These are phyloP conservation scores for Emys orbicularis DNA, from an alignment of 2,797 vertebrate genomes.

Conservation along the genomic window DNA sequence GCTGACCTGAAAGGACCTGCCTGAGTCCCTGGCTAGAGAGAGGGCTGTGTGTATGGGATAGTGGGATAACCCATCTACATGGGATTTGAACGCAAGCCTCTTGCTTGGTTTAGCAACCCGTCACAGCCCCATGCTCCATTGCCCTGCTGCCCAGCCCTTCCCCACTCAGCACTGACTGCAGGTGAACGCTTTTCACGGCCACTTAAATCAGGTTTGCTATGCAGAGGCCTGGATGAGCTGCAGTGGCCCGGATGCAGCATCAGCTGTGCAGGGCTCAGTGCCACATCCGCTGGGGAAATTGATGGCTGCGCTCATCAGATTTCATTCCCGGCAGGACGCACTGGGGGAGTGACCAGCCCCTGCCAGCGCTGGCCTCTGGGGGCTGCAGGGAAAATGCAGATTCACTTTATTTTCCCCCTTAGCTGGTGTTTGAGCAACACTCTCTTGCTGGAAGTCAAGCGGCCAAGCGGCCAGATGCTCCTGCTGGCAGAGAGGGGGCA, in stretches of 20 bases:
- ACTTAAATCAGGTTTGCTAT: background rate
- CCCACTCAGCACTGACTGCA: background rate
- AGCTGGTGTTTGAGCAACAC: background rate
- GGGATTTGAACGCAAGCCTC: background rate
- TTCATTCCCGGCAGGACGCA: background rate
- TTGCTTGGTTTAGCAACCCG: background rate
- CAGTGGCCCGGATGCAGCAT: conserved; percentile 30
- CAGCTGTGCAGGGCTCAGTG: conserved; percentile 4
- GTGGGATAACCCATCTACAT: background rate
- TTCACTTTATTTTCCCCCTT: background rate
- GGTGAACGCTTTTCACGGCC: background rate
- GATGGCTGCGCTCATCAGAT: conserved; percentile 33
- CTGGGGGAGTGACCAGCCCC: background rate
- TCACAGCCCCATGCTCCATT: background rate
- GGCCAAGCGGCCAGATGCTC: accelerated
- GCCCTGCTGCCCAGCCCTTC: background rate
- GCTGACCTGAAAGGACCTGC: too few species aligned
- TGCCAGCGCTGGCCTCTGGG: background rate
- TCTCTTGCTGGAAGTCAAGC: background rate
- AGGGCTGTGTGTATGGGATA: background rate
- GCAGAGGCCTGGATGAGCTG: background rate
- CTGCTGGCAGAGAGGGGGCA: too few species aligned
- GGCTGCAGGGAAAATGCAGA: background rate
- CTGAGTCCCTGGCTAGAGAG: background rate
- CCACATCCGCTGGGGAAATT: background rate